phyloP scores from a whole-genome alignment of 2,113 vertebrate genomes.

The Lamprologus ornatipinnis region DNA sequence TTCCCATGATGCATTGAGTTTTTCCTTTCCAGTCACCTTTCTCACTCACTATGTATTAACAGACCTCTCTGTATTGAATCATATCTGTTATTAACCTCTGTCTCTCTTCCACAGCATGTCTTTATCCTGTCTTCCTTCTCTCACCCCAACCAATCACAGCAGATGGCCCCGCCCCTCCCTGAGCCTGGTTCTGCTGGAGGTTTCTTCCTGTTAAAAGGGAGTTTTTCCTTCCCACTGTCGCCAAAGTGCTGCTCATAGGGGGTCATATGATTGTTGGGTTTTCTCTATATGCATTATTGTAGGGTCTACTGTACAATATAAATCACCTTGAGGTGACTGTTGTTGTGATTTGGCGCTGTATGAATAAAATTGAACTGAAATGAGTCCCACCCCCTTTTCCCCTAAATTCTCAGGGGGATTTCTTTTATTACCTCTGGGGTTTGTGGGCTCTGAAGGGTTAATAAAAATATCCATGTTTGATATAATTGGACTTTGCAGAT shows the following conservation, averaged over 20 bases:
- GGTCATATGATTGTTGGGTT: not conserved
- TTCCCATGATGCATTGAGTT: too few species aligned
- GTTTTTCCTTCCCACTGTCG: not conserved
- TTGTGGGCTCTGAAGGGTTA: not conserved
- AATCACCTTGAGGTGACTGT: fast-evolving
- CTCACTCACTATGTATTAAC: too few species aligned
- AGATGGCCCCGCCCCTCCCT: not conserved
- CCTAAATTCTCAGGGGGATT: not conserved
- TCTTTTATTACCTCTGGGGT: not conserved
- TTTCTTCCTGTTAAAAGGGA: not conserved
- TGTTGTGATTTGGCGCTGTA: not conserved
- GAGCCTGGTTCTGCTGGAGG: not conserved
- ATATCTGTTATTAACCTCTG: fast-evolving
- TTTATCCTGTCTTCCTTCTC: not conserved
- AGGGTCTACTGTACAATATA: fast-evolving
- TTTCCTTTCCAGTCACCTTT: too few species aligned
- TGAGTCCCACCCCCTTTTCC: not conserved
- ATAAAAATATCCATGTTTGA: not conserved
- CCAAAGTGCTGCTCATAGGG: not conserved
- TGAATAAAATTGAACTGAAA: not conserved
- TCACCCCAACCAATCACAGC: not conserved
- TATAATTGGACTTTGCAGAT: not conserved
- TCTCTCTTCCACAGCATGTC: too few species aligned
- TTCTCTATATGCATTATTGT: fast-evolving
- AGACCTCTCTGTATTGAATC: fast-evolving